Evolutionary conservation across 2,113 vertebrate species (phyloP).

Genomic region (Alligator mississippiensis): DNA sequence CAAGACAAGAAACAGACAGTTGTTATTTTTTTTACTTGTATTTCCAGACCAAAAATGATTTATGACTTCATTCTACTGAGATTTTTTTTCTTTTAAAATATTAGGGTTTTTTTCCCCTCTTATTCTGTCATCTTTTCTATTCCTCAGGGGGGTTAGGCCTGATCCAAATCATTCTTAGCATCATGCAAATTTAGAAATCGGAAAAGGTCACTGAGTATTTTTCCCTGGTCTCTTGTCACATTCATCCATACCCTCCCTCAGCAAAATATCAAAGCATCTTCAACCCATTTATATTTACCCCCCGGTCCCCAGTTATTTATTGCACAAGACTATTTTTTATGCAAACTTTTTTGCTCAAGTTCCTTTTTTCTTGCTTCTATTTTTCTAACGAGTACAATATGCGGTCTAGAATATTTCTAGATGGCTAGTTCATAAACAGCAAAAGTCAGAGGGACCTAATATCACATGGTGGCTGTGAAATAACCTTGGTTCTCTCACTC

Average conservation of each 20-base stretch:
- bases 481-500: neutral
- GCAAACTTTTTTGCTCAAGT: neutral
- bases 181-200: neutral
- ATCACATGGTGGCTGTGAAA: accelerated
- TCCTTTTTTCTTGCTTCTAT: accelerated
- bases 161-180: neutral
- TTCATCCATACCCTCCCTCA: neutral
- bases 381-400: neutral
- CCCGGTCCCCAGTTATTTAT: neutral
- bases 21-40: neutral
- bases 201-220: neutral
- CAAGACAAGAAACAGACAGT: neutral
- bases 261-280: neutral
- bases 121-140: neutral
- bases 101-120: neutral
- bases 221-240: neutral
- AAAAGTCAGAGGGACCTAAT: accelerated
- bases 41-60: neutral
- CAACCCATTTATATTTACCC: neutral
- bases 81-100: neutral
- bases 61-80: neutral
- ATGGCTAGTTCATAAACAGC: neutral
- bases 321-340: neutral
- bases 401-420: neutral
- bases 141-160: neutral